Conservation (phyloP, 2,797 vertebrate genomes). For the Catostomus latipinnis region DNA sequence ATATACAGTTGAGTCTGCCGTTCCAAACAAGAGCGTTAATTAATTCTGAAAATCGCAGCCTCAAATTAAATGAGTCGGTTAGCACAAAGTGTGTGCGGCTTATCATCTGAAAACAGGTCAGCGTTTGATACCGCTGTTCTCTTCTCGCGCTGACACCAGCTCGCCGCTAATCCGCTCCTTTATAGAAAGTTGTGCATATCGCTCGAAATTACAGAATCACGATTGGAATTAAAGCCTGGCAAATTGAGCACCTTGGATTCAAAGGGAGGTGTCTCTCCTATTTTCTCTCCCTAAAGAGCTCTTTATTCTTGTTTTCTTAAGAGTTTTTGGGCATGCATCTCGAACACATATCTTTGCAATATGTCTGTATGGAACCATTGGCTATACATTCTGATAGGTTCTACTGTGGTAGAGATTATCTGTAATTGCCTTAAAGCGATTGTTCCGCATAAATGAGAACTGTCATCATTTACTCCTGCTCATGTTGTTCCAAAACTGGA, state of each 20-base stretch:
- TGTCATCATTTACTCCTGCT: too few species aligned
- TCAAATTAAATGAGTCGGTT: conserved; percentile 80
- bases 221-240: conserved; percentile 46
- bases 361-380: conserved; percentile 27
- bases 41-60: conserved; percentile 80
- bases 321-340: conserved; percentile 15
- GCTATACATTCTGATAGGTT: conserved; percentile 26
- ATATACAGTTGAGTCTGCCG: conserved; percentile 65
- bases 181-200: conserved; percentile 70
- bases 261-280: background rate
- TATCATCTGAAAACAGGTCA: conserved; percentile 85
- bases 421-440: background rate
- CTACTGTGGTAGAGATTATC: background rate
- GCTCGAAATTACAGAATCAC: conserved; percentile 58
- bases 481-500: too few species aligned
- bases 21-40: conserved; percentile 74
- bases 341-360: conserved; percentile 4
- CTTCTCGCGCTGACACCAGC: conserved; percentile 76
- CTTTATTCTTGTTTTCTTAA: background rate
- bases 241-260: conserved; percentile 49
- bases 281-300: conserved; percentile 10
- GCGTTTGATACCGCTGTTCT: conserved; percentile 77
- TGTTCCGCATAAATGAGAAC: background rate
- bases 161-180: conserved; percentile 77
- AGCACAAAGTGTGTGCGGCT: conserved; percentile 73